A percentile compares a stretch with the other conserved stretches of the same genome.
Evolutionary conservation across 92 coral and sea anemone species (phyloP).

Genomic region (Parazoanthus swiftii): DNA sequence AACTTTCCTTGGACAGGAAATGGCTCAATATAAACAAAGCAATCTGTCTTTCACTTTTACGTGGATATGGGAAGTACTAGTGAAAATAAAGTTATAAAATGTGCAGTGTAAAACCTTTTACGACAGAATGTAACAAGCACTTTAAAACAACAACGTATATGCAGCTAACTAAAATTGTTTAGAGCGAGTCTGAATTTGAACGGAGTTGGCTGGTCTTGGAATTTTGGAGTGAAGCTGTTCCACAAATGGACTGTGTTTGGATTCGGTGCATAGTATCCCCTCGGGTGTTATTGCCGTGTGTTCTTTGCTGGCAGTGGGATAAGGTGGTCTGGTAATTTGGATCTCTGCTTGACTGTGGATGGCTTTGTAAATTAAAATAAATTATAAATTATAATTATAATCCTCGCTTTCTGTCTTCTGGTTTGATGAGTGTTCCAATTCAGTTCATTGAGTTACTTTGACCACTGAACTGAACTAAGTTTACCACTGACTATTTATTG

Average conservation of each 20-base stretch:
- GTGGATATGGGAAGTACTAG: no score
- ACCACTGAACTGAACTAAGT: no score
- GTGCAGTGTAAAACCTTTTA: no score
- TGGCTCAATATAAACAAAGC: no score
- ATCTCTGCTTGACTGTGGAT: neutral
- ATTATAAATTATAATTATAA: neutral
- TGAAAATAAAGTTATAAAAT: no score
- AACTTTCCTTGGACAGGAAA: no score
- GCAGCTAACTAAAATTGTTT: neutral
- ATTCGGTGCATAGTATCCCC: neutral
- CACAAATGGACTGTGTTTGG: neutral
- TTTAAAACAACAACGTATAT: neutral
- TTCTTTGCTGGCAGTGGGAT: constrained; percentile 9
- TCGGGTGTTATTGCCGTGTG: constrained; percentile 13
- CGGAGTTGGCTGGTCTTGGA: neutral
- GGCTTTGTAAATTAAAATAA: neutral
- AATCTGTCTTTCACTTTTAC: no score
- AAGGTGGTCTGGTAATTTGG: neutral
- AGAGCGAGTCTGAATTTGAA: neutral
- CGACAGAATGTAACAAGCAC: neutral
- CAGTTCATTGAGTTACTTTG: no score
- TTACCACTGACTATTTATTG: no score
- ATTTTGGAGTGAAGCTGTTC: neutral
- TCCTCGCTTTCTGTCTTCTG: neutral
- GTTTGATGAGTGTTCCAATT: neutral